Conservation (phyloP, 2,113 vertebrate genomes). For the Ciconia maguari region DNA sequence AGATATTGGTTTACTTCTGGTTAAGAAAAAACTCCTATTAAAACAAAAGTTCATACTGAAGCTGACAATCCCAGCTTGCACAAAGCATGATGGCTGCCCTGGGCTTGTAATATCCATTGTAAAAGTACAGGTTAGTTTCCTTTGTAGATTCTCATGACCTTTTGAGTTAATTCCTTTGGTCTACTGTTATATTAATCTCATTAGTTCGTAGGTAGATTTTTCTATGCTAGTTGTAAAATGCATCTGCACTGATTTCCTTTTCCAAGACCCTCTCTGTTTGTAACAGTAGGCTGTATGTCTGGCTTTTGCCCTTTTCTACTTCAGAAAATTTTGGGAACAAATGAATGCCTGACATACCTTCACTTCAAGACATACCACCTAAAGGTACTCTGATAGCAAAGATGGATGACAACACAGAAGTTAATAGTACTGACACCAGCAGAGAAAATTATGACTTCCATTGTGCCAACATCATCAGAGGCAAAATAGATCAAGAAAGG, state of each 20-base stretch:
- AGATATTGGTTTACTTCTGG: neutral
- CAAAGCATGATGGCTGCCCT: neutral
- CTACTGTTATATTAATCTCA: neutral
- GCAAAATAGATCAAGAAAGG: neutral
- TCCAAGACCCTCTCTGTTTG: neutral
- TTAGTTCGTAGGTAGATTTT: neutral
- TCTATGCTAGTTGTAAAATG: neutral
- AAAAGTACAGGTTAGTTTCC: neutral
- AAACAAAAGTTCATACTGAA: neutral
- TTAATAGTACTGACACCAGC: neutral
- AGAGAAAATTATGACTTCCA: neutral
- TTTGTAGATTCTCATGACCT: neutral
- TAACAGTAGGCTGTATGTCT: neutral
- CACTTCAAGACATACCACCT: neutral
- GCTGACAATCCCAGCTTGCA: neutral
- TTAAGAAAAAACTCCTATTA: neutral
- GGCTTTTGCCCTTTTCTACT: neutral
- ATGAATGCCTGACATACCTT: neutral
- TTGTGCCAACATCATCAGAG: neutral
- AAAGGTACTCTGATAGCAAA: neutral
- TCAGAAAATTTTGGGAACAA: neutral
- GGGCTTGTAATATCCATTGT: neutral
- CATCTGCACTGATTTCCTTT: neutral
- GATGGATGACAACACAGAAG: neutral
- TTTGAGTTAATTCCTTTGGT: neutral